phyloP scores from a whole-genome alignment of 2,888 invertebrate genomes.

The Thysanoteuthis rhombus region DNA sequence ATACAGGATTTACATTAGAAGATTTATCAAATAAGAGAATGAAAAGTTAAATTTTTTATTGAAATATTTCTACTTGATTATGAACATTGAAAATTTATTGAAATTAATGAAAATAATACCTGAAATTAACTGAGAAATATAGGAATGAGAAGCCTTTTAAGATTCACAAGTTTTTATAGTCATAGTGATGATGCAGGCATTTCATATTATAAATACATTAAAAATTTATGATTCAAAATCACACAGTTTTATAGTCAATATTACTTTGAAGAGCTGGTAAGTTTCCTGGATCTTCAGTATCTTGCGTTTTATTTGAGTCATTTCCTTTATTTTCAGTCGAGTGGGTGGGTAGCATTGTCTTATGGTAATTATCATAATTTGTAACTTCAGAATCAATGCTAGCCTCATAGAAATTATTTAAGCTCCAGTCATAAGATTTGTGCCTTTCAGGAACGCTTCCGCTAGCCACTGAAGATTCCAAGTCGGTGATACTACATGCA shows the following conservation, averaged over 20 bases:
- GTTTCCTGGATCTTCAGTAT: not conserved
- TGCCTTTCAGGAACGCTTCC: not conserved
- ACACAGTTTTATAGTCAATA: not conserved
- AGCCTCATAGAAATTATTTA: slow-evolving; percentile 33
- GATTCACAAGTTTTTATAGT: not conserved
- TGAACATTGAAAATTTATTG: not conserved
- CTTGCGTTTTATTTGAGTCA: not conserved
- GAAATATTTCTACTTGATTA: not conserved
- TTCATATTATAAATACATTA: not conserved
- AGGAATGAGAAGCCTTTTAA: not conserved
- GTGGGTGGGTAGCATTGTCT: not conserved
- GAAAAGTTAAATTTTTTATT: too few relatives aligned
- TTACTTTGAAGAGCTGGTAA: not conserved
- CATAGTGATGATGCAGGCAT: not conserved
- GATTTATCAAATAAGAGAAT: too few relatives aligned
- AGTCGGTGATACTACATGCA: not conserved
- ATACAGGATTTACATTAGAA: too few relatives aligned
- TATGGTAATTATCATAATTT: not conserved
- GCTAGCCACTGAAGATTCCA: not conserved
- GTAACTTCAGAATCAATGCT: not conserved
- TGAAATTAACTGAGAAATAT: not conserved
- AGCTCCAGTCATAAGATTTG: slow-evolving; percentile 30
- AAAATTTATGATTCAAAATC: not conserved
- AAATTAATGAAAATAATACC: not conserved
- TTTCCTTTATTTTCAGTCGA: not conserved